Conservation (phyloP, 2,888 invertebrate species). For the Ormyrus rosae region DNA sequence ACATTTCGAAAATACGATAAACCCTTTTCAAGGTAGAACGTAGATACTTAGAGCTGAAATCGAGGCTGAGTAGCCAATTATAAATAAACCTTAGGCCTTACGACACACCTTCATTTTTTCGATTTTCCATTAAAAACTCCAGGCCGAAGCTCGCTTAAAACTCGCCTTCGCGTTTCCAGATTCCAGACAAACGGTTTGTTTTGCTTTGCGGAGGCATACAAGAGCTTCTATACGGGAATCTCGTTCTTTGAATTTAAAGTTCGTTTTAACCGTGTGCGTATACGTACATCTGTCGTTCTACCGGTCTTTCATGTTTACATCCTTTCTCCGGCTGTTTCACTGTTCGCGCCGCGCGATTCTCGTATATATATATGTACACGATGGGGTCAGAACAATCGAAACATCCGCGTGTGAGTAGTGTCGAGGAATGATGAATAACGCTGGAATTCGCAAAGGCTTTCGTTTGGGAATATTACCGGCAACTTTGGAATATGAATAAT, state of each 20-base stretch:
- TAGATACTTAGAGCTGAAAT: background rate
- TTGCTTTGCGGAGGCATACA: conserved; percentile 1
- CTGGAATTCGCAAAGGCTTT: background rate
- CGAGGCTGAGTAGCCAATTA: background rate
- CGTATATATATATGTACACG: no score
- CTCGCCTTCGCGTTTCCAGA: no score
- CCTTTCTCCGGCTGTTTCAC: conserved; percentile 3
- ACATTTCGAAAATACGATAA: no score
- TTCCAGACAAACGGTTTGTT: conserved; percentile 17
- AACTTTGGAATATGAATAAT: no score
- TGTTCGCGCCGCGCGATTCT: no score
- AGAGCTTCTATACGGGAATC: conserved; percentile 9
- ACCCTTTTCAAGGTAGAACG: no score
- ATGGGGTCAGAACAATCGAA: background rate
- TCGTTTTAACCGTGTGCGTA: conserved; percentile 10
- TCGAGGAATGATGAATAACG: background rate
- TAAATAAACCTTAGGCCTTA: no score
- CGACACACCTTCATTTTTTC: no score
- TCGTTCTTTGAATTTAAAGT: conserved; percentile 44
- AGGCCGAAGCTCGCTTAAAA: no score
- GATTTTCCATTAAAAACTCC: no score
- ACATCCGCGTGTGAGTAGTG: background rate
- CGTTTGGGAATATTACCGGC: no score
- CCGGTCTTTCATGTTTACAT: conserved; percentile 52
- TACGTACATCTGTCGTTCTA: conserved; percentile 39